These are phyloP conservation scores for Epinotia brunnichana DNA, from an alignment of 2,888 invertebrate genomes.

Conservation along the genomic window DNA sequence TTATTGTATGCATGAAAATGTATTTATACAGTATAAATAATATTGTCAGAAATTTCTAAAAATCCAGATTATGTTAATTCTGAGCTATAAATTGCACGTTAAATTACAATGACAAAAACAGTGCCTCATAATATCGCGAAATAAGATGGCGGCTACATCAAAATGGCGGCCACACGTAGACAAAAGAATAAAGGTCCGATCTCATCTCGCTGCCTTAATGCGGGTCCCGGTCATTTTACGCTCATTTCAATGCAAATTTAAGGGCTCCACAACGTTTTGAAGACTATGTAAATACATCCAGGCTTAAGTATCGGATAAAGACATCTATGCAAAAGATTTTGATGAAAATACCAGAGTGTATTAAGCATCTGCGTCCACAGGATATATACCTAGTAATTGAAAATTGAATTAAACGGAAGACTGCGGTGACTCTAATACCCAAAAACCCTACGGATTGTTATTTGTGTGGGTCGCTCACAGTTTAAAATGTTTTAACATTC, in stretches of 20 bases:
- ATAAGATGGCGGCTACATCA: slow-evolving; percentile 65
- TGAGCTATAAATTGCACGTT: slow-evolving; percentile 6
- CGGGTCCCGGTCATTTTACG: slow-evolving; percentile 76
- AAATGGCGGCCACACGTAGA: slow-evolving; percentile 67
- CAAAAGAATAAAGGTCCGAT: slow-evolving; percentile 74
- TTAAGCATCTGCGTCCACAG: slow-evolving; percentile 37
- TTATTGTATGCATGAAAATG: no score
- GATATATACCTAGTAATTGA: slow-evolving; percentile 38
- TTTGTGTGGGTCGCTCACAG: no score
- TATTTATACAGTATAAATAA: neutral
- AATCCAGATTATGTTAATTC: slow-evolving; percentile 28
- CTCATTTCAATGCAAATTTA: slow-evolving; percentile 80
- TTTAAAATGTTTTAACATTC: no score
- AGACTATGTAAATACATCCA: slow-evolving; percentile 72
- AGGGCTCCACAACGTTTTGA: slow-evolving; percentile 75
- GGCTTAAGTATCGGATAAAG: slow-evolving; percentile 50
- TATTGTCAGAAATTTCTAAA: neutral
- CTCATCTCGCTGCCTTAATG: slow-evolving; percentile 70
- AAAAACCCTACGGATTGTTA: no score
- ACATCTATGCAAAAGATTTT: slow-evolving; percentile 67
- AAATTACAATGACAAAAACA: slow-evolving; percentile 43
- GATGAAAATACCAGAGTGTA: slow-evolving; percentile 67
- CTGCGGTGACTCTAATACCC: neutral
- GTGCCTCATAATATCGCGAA: slow-evolving; percentile 52
- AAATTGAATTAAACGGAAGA: slow-evolving; percentile 34